These are phyloP conservation scores for Microcebus griseorufus DNA, from an alignment of 2,113 vertebrate genomes.

Conservation along the genomic window DNA sequence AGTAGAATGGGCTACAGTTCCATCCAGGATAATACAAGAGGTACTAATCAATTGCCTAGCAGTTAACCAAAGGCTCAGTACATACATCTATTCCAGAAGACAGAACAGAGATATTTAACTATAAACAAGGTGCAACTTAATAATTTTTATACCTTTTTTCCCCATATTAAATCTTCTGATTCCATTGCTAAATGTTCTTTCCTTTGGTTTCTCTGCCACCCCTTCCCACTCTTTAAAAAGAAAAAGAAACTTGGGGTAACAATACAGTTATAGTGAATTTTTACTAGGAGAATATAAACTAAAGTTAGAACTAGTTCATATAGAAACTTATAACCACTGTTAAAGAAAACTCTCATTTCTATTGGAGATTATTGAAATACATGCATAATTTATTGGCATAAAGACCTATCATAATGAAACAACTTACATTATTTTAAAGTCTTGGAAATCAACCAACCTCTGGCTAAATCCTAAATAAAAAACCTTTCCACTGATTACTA, in stretches of 20 bases:
- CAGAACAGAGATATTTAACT: not conserved
- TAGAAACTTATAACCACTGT: not conserved
- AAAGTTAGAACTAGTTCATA: not conserved
- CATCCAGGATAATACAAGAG: too few species aligned
- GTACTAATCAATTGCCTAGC: too few species aligned
- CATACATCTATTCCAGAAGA: not conserved
- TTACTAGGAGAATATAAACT: not conserved
- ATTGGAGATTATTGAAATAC: not conserved
- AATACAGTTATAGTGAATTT: not conserved
- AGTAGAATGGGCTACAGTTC: too few species aligned
- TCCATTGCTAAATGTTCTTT: not conserved
- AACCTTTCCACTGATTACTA: slow-evolving; percentile 10
- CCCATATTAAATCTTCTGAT: not conserved
- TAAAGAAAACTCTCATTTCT: not conserved
- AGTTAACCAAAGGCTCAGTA: not conserved
- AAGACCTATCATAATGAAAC: not conserved
- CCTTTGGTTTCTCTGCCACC: not conserved
- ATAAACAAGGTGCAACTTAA: not conserved
- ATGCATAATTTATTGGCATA: not conserved
- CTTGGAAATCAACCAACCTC: not conserved
- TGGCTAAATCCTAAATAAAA: slow-evolving; percentile 34
- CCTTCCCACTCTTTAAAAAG: not conserved
- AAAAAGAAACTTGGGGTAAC: not conserved
- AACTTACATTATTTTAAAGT: slow-evolving; percentile 9
- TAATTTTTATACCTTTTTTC: not conserved